Conservation (phyloP, 2,888 invertebrate genomes). For the Camponotus fellah region DNA sequence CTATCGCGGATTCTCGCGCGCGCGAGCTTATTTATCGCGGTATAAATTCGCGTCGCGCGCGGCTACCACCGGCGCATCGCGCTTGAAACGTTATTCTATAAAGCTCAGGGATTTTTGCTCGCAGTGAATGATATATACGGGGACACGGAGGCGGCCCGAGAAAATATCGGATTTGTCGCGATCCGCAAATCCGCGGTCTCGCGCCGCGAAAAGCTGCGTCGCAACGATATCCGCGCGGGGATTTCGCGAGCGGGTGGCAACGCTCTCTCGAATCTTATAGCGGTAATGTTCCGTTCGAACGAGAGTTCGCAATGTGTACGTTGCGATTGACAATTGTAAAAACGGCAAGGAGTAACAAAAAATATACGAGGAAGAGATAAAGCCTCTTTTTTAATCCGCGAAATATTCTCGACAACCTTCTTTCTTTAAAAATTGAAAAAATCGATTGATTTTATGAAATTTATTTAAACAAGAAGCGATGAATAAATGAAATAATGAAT, state of each 20-base stretch:
- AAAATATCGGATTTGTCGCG: conserved; percentile 55
- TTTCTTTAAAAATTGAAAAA: background rate
- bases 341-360: background rate
- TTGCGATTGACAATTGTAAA: background rate
- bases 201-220: conserved; percentile 33
- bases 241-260: conserved; percentile 12
- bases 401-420: background rate
- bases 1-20: background rate
- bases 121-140: conserved; percentile 48
- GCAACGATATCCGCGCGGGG: conserved; percentile 21
- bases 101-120: conserved; percentile 44
- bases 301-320: background rate
- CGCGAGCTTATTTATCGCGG: conserved; percentile 40
- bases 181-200: conserved; percentile 53
- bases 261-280: background rate
- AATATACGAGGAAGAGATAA: background rate
- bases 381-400: background rate
- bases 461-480: background rate
- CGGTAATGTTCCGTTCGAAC: background rate
- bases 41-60: conserved; percentile 41
- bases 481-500: background rate
- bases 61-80: background rate
- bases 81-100: conserved; percentile 41
- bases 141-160: conserved; percentile 21
- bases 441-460: background rate